Conservation (phyloP, 1,140 invertebrate species). For the Diabrotica undecimpunctata region DNA sequence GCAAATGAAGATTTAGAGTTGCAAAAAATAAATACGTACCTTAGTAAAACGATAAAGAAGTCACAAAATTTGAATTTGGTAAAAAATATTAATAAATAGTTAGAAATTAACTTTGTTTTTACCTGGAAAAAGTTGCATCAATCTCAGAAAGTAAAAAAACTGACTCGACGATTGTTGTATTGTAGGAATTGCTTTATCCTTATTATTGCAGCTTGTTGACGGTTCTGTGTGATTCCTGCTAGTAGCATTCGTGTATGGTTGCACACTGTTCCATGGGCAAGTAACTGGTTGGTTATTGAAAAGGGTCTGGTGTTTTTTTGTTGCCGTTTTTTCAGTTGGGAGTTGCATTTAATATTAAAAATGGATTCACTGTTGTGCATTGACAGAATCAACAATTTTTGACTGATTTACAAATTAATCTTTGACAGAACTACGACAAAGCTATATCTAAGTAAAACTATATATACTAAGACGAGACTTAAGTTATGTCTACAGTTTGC, state of each 20-base stretch:
- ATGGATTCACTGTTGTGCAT: not conserved
- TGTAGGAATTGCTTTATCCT: conserved; percentile 9
- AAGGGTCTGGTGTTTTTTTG: conserved; percentile 1
- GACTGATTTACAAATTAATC: no score
- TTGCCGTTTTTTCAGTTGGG: not conserved
- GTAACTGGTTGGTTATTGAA: conserved; percentile 31
- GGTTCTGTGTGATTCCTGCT: conserved; percentile 29
- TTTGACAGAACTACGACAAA: no score
- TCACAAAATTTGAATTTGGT: no score
- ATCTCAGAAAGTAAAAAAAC: conserved; percentile 44
- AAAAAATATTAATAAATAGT: no score
- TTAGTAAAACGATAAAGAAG: no score
- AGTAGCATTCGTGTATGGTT: conserved; percentile 30
- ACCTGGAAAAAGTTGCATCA: conserved; percentile 44
- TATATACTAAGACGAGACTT: no score
- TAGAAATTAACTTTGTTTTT: not conserved
- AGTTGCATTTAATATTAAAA: not conserved
- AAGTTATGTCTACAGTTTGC: no score
- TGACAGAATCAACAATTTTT: not conserved
- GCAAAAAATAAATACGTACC: no score
- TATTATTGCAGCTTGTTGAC: not conserved
- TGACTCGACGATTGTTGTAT: conserved; percentile 34
- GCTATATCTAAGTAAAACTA: no score
- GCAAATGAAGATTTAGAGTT: no score
- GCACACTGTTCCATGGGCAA: conserved; percentile 34